These are phyloP conservation scores for Andrena chrysosceles DNA, from an alignment of 2,888 invertebrate species.

Conservation along the genomic window DNA sequence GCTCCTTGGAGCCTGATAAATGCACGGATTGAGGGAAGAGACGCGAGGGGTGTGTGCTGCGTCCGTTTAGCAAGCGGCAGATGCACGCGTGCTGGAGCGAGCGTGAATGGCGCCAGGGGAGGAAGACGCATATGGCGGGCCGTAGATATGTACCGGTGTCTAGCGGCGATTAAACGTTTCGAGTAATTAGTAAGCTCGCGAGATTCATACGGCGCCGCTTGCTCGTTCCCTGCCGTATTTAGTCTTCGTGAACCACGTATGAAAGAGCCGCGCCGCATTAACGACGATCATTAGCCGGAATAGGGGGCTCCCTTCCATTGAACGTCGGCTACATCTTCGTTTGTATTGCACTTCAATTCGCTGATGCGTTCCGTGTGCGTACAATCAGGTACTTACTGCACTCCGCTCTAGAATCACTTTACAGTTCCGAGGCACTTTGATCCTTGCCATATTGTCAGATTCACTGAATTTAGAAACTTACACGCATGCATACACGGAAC, in stretches of 20 bases:
- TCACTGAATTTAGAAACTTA: too few relatives aligned
- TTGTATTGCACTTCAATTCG: too few relatives aligned
- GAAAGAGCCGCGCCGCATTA: not conserved
- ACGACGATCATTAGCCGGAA: not conserved
- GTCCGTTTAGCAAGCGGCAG: slow-evolving; percentile 30
- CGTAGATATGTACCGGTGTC: slow-evolving; percentile 55
- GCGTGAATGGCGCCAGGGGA: slow-evolving; percentile 11
- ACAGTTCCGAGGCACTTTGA: too few relatives aligned
- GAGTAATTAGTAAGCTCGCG: slow-evolving; percentile 55
- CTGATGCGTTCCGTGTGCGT: not conserved
- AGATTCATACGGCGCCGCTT: not conserved
- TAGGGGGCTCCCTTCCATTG: not conserved
- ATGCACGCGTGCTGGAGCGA: slow-evolving; percentile 27
- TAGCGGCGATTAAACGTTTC: slow-evolving; percentile 64
- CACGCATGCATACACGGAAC: too few relatives aligned
- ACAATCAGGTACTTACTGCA: too few relatives aligned
- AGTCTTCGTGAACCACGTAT: not conserved
- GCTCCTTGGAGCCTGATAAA: slow-evolving; percentile 57
- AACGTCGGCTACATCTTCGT: not conserved
- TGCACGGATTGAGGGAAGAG: slow-evolving; percentile 42
- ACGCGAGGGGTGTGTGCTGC: slow-evolving; percentile 7
- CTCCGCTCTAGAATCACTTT: too few relatives aligned
- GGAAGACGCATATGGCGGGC: slow-evolving; percentile 45
- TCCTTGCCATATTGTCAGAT: too few relatives aligned
- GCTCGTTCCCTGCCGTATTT: not conserved